Evolutionary conservation across 2,113 vertebrate species (phyloP).

Genomic region (Alosa alosa): DNA sequence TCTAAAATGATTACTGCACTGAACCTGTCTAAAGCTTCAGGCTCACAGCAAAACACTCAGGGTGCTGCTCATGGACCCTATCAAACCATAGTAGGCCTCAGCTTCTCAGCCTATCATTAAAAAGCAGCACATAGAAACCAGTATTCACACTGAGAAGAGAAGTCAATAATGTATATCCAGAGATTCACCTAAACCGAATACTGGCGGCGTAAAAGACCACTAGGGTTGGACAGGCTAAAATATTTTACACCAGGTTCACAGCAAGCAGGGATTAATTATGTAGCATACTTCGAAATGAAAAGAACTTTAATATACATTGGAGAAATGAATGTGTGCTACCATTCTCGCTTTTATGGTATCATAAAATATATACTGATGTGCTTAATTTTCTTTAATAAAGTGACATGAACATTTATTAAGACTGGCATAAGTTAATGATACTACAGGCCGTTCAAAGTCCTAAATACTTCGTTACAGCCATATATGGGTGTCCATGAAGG

Average conservation of each 20-base stretch:
- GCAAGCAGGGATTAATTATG: slow-evolving; percentile 88
- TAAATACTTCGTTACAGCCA: slow-evolving; percentile 53
- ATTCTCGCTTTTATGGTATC: slow-evolving; percentile 87
- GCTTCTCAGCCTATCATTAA: slow-evolving; percentile 10
- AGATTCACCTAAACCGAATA: not conserved
- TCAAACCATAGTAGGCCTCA: not conserved
- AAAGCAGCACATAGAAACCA: not conserved
- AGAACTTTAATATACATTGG: slow-evolving; percentile 89
- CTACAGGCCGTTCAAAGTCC: slow-evolving; percentile 50
- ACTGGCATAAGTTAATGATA: slow-evolving; percentile 84
- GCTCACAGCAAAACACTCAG: slow-evolving; percentile 5
- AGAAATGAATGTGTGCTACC: slow-evolving; percentile 91
- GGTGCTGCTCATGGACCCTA: not conserved
- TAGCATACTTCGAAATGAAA: slow-evolving; percentile 79
- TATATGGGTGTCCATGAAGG: slow-evolving; percentile 53
- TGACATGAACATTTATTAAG: slow-evolving; percentile 91
- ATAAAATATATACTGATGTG: slow-evolving; percentile 89
- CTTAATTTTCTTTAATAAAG: slow-evolving; percentile 90
- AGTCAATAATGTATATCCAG: slow-evolving; percentile 4
- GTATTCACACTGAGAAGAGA: not conserved
- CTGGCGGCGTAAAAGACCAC: slow-evolving; percentile 9
- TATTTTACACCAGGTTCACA: slow-evolving; percentile 60
- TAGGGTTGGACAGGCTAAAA: slow-evolving; percentile 34
- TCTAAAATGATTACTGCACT: slow-evolving; percentile 12
- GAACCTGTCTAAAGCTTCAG: not conserved